phyloP scores from a whole-genome alignment of 2,113 vertebrate genomes.

The Actenoides lindsayi region DNA sequence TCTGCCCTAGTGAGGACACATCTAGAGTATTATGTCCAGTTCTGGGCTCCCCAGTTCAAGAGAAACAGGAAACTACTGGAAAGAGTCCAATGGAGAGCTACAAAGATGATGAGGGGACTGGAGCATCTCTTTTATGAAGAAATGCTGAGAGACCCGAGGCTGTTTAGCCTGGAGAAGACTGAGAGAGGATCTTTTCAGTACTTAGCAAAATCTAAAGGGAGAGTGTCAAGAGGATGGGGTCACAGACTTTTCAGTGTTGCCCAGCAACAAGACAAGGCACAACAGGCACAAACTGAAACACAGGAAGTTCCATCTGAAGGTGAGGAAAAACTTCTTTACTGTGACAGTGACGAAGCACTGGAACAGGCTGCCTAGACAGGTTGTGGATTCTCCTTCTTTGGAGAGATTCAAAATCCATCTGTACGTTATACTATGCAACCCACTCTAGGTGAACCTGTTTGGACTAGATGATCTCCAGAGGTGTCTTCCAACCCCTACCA shows the following conservation, averaged over 20 bases:
- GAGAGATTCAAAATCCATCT: background rate
- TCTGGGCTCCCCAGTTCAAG: background rate
- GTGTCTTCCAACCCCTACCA: background rate
- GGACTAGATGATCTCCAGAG: background rate
- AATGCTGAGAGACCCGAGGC: background rate
- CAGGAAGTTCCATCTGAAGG: background rate
- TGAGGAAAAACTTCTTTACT: background rate
- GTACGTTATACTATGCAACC: background rate
- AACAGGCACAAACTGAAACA: background rate
- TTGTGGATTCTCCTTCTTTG: background rate
- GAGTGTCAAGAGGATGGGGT: background rate
- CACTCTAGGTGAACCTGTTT: background rate
- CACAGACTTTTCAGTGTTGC: background rate
- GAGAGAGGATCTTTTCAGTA: background rate
- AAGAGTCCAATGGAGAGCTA: background rate
- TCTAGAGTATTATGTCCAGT: background rate
- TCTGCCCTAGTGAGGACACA: background rate
- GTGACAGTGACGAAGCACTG: background rate
- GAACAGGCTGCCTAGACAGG: background rate
- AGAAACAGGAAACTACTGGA: background rate
- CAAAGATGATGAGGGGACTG: background rate
- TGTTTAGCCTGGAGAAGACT: background rate
- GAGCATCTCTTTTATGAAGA: background rate
- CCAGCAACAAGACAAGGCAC: background rate
- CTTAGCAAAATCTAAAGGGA: background rate